These are phyloP conservation scores for Cryptops parisi DNA, from an alignment of 2,888 invertebrate species.

Conservation along the genomic window DNA sequence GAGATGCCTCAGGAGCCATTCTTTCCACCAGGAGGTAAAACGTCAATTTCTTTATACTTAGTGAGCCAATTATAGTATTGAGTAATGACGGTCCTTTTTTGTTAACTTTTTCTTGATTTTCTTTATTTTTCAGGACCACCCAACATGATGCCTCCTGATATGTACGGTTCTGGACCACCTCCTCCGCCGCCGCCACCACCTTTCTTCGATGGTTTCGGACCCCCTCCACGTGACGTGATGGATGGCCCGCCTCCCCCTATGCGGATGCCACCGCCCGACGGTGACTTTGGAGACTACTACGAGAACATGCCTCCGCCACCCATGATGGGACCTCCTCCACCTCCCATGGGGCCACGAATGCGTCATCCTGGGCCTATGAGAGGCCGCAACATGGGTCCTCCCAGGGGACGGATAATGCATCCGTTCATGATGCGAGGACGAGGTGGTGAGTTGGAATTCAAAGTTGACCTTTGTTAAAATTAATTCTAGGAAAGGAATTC, in stretches of 20 bases:
- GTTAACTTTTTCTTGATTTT: too few relatives aligned
- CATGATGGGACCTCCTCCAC: too few relatives aligned
- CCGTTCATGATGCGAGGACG: conserved; percentile 2
- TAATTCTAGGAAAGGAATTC: background rate
- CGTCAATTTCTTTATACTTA: too few relatives aligned
- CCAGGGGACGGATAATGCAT: conserved; percentile 20
- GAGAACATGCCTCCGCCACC: conserved; percentile 5
- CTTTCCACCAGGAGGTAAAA: too few relatives aligned
- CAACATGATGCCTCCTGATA: too few relatives aligned
- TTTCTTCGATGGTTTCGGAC: background rate
- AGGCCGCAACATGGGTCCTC: conserved; percentile 4
- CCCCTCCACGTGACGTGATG: background rate
- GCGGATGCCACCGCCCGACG: background rate
- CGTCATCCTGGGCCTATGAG: conserved; percentile 9
- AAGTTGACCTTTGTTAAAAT: background rate
- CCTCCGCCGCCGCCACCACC: conserved; percentile 1
- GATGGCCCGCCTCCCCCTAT: background rate
- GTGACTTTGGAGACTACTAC: conserved; percentile 9
- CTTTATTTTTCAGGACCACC: too few relatives aligned
- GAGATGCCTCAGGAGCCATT: too few relatives aligned
- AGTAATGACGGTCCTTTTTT: too few relatives aligned
- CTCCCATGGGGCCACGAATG: conserved; percentile 8
- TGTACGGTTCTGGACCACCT: too few relatives aligned
- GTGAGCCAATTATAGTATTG: too few relatives aligned
- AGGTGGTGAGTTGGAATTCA: conserved; percentile 2